phyloP scores from a whole-genome alignment of 2,113 vertebrate species.

The Ictalurus furcatus region DNA sequence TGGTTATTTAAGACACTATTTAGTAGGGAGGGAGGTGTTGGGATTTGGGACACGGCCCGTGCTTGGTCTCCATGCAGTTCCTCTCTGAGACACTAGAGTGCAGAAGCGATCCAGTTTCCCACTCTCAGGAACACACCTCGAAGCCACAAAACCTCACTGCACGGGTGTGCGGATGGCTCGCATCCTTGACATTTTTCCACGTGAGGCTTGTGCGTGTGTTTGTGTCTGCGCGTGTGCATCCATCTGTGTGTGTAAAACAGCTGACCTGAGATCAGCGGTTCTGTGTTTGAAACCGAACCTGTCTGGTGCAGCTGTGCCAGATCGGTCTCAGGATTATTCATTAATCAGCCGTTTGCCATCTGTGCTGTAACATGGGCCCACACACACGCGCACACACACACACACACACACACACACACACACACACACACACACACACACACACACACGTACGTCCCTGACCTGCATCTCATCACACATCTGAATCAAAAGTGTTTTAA shows the following conservation, averaged over 20 bases:
- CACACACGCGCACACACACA: neutral
- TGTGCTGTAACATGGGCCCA: constrained; percentile 35
- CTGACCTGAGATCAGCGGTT: constrained; percentile 18
- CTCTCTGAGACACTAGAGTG: constrained; percentile 61
- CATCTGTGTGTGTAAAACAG: neutral
- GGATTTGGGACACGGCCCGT: neutral
- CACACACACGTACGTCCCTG: neutral
- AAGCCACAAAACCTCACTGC: neutral
- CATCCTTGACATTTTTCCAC: neutral
- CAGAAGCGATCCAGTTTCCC: constrained; percentile 40
- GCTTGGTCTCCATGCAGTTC: constrained; percentile 35
- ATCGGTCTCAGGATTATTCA: constrained; percentile 32
- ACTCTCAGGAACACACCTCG: too few species aligned
- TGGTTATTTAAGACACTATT: neutral
- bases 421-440: neutral
- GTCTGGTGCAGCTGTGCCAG: constrained; percentile 34
- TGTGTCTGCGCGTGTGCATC: neutral
- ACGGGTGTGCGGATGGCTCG: neutral
- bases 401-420: neutral
- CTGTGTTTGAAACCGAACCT: neutral
- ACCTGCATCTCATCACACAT: neutral
- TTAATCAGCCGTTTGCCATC: constrained; percentile 41
- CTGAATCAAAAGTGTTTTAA: constrained; percentile 4
- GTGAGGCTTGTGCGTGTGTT: neutral
- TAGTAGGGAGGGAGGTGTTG: too few species aligned